Percentiles rank a stretch among this genome's conserved stretches.
Evolutionary conservation across 2,113 vertebrate genomes (phyloP).

Genomic region (Anthoscopus minutus): DNA sequence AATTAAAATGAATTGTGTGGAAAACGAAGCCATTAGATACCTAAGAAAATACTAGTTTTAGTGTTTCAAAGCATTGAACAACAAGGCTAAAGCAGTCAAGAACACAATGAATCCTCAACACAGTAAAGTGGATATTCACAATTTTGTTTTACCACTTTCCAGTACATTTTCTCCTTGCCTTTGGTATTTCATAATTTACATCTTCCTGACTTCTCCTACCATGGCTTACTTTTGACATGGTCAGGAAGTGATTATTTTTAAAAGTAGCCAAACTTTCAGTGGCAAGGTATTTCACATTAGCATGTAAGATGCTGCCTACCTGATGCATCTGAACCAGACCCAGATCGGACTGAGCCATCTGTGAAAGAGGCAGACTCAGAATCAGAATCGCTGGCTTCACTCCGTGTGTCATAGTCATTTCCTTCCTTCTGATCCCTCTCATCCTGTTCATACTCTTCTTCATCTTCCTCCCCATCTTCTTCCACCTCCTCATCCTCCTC

Average conservation of each 20-base stretch:
- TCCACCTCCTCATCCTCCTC: slow-evolving; percentile 81
- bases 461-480: slow-evolving; percentile 72
- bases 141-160: not conserved
- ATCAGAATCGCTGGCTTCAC: slow-evolving; percentile 94
- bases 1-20: accelerated
- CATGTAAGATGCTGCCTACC: slow-evolving; percentile 66
- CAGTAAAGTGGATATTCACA: not conserved
- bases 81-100: not conserved
- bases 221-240: not conserved
- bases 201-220: not conserved
- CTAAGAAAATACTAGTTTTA: not conserved
- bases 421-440: slow-evolving; percentile 82
- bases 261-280: not conserved
- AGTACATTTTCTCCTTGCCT: not conserved
- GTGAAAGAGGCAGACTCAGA: slow-evolving; percentile 94
- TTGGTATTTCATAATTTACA: not conserved
- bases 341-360: slow-evolving; percentile 88
- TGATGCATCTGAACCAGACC: slow-evolving; percentile 88
- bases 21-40: not conserved
- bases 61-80: not conserved
- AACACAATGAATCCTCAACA: not conserved
- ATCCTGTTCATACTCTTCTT: slow-evolving; percentile 86
- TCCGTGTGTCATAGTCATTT: slow-evolving; percentile 92
- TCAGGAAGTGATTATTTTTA: not conserved
- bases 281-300: not conserved